Evolutionary conservation across 2,113 vertebrate genomes (phyloP), one percentile per base, ranked within the genome.

Genomic region (Thermophis baileyi): DNA sequence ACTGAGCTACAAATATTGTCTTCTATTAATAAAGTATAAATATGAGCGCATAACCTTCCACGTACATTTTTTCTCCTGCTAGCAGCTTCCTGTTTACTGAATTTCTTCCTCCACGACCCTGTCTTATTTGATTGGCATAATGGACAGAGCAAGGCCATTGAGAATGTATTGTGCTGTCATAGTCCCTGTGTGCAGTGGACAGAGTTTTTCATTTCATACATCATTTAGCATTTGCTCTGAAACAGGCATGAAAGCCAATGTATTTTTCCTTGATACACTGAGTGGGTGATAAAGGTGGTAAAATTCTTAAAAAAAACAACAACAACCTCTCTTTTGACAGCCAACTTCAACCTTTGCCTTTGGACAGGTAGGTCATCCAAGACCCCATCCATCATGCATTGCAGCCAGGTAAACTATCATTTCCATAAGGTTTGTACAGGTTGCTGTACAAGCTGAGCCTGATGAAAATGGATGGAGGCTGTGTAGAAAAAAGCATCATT

Each of bases 191-290:
- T 81, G 88, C 90, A 91, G 8, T 22, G 54, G 90, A 86, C 90
- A 95, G 87, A 91, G 91, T 94, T 96, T 63, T 93, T 92, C 87
- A 88, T 94, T 96, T 95, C 90, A 94, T 93, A 91, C 44, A 74
- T 92, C 0, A 93, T 94, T 95, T 95, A 87, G 90, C 95, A 91
- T n/a, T 94, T 94, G 88, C 88, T 95, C 94, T 92, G 14, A 69
- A 69, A 35, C 63, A 69, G 30, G 63, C 63, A 69, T n/a, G 63
- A 69, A 69, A 95, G 49, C 87, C 93, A 54, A 2, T 53, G 90
- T 5, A 25, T 57, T 85, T 81, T 18, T 22, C 6, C 40, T 91
- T 74, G 93, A 85, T 2, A 91, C 49, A 92, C 0, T 91, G 24
- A 94, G 57, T 18, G n/a, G 24, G 46, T 50, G 22, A 53, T 53